Percentiles rank a stretch among this genome's conserved stretches.
Conservation (phyloP, 2,797 vertebrate species). For the Molossus alvarezi region DNA sequence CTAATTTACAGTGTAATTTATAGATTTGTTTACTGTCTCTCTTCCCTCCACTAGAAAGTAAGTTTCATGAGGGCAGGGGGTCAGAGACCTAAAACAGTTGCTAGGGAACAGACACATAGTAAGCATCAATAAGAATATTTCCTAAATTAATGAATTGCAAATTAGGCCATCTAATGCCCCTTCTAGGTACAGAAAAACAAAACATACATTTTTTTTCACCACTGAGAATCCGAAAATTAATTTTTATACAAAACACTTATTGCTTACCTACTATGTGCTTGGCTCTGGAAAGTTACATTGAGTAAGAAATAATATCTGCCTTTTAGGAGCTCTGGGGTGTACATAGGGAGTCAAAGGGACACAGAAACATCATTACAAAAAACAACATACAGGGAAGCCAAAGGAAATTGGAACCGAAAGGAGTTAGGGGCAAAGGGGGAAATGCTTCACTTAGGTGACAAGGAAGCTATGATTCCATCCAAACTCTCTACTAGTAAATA, state of each 20-base stretch:
- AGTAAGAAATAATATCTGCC: conserved; percentile 13
- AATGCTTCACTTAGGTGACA: not conserved
- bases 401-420: not conserved
- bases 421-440: not conserved
- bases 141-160: not conserved
- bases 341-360: fast-evolving
- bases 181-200: conserved; percentile 37
- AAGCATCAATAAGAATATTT: not conserved
- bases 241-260: not conserved
- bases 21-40: not conserved
- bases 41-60: not conserved
- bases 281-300: conserved; percentile 46
- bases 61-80: not conserved
- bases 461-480: not conserved
- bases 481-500: not conserved
- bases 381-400: not conserved
- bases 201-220: not conserved
- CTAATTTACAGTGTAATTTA: not conserved
- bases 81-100: not conserved
- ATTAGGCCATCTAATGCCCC: not conserved
- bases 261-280: not conserved
- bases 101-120: not conserved
- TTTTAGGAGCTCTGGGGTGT: not conserved
- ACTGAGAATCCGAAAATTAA: not conserved
- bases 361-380: conserved; percentile 3